Evolutionary conservation across 2,113 vertebrate species (phyloP), one percentile per base, ranked within the genome.

Genomic region (Globicephala melas): DNA sequence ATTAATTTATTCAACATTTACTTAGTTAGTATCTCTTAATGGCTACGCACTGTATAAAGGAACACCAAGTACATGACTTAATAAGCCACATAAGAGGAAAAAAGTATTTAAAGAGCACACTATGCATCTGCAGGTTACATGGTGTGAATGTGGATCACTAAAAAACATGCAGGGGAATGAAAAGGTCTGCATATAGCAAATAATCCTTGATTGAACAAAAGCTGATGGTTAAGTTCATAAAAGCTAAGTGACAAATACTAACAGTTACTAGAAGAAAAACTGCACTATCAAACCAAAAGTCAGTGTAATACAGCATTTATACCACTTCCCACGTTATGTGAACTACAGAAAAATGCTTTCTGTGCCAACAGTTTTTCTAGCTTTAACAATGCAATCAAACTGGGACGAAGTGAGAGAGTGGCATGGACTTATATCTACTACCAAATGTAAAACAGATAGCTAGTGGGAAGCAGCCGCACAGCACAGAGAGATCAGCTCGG

Each of bases 331-430:
- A 1, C 1, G 6, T 68, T 53, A 89, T 1, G 8, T 86, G 38
- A 94, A 95, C 41, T 79, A 74, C 3, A 65, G 55, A 93, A 94
- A 97, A 93, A 67, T 50, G n/a, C 60, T 81, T 95, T 80, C n/a
- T 86, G 55, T 81, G 14, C 2, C 9, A 76, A 76, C 3, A 70
- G 25, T 50, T 93, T 94, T 91, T 79, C 28, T 79, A 8, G 20
- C 41, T 68, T 1, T 38, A 92, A 85, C 23, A 80, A 87, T 28
- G 36, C 23, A 2, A 79, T 63, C 62, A 77, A 53, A 53, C 53
- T 53, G 53, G 53, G 53, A 53, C 15, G 5, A 53, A 53, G 53
- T 53, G 53, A 53, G 53, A 53, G 53, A 53, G 53, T 53, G 53
- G 53, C 53, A 53, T 53, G 5, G 53, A 53, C 15, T 53, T 53